phyloP scores from a whole-genome alignment of 1,140 invertebrate species.

The Plutomurus gul region DNA sequence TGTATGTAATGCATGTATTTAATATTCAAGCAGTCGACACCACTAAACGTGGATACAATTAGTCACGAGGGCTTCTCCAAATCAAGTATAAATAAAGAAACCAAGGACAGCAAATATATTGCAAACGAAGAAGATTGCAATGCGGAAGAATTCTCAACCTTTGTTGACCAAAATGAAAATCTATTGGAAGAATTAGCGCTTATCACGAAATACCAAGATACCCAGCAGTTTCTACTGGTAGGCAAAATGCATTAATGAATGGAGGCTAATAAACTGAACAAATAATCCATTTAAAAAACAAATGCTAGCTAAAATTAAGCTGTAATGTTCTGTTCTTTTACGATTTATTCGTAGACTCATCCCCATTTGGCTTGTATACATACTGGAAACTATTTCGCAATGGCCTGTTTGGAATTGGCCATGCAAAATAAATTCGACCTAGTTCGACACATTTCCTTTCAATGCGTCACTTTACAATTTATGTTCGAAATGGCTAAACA shows the following conservation, averaged over 20 bases:
- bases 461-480: constrained; percentile 98
- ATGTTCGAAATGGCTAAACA: constrained; percentile 95
- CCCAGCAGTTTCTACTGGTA: constrained; percentile 72
- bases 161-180: not conserved
- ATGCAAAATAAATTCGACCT: constrained; percentile 95
- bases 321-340: too few species aligned
- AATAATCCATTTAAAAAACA: too few species aligned
- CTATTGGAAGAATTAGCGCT: not conserved
- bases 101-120: constrained; percentile 77
- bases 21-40: constrained; percentile 66
- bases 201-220: constrained; percentile 77
- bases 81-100: constrained; percentile 92
- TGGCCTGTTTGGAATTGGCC: constrained; percentile 98
- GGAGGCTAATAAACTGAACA: too few species aligned
- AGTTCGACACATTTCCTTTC: constrained; percentile 95
- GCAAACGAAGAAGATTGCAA: not conserved
- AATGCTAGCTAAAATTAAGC: too few species aligned
- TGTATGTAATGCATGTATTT: too few species aligned
- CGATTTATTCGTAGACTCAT: constrained; percentile 60
- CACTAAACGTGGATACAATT: constrained; percentile 99
- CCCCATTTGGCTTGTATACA: constrained; percentile 90
- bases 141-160: not conserved
- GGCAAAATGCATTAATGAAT: not conserved
- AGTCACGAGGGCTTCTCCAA: constrained; percentile 95
- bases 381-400: constrained; percentile 95